Conservation (phyloP, 2,797 vertebrate species). For the Trachops cirrhosus region DNA sequence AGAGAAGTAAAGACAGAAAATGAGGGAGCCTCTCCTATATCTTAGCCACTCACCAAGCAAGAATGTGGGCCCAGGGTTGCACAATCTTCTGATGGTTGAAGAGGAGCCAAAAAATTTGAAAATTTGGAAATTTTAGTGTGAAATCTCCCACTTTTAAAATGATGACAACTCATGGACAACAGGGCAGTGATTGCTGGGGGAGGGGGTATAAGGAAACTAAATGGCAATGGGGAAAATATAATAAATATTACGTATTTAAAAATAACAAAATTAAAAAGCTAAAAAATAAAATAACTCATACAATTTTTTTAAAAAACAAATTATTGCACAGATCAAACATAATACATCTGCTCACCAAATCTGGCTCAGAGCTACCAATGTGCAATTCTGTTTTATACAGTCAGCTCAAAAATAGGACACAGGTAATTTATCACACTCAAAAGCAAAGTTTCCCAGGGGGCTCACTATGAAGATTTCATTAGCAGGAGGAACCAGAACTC, state of each 20-base stretch:
- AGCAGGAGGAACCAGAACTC: conserved; percentile 9
- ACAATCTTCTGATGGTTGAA: background rate
- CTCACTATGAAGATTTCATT: background rate
- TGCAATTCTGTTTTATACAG: conserved; percentile 26
- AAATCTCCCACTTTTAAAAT: conserved; percentile 27
- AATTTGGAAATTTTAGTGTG: background rate
- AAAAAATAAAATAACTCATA: conserved; percentile 14
- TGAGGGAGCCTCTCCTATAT: background rate
- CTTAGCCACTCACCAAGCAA: background rate
- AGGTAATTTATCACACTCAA: conserved; percentile 51
- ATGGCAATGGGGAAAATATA: too few relatives aligned
- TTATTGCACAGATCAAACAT: background rate
- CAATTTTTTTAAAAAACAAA: background rate
- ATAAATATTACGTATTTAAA: too few relatives aligned
- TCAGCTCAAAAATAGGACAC: conserved; percentile 53
- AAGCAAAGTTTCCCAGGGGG: background rate
- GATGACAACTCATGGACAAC: background rate
- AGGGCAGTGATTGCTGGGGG: too few relatives aligned
- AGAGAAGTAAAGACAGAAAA: background rate
- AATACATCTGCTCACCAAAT: conserved; percentile 40
- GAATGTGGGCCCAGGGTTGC: background rate
- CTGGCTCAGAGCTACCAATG: background rate
- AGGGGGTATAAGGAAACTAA: too few relatives aligned
- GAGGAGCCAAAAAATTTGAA: background rate
- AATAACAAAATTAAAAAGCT: too few relatives aligned